Percentiles rank a stretch among this genome's conserved stretches.
Evolutionary conservation across 2,888 invertebrate species (phyloP).

Genomic region (Euclidia mi): DNA sequence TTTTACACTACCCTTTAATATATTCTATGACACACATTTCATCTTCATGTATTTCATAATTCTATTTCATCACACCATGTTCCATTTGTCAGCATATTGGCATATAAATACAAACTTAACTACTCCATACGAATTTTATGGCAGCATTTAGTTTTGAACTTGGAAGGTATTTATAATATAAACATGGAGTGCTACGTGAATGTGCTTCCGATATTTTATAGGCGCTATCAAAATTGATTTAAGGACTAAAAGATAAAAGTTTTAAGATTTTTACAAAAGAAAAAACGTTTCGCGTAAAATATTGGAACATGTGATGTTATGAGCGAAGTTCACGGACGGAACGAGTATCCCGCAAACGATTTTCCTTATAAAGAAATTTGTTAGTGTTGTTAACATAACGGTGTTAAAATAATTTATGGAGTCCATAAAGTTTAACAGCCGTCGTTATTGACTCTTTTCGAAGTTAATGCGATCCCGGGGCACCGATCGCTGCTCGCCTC

Average conservation of each 20-base stretch:
- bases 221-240: conserved; percentile 55
- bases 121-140: too few species aligned
- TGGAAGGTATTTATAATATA: too few species aligned
- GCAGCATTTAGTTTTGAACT: too few species aligned
- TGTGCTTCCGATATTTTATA: conserved; percentile 46
- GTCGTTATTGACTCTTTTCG: conserved; percentile 76
- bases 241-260: conserved; percentile 52
- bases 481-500: conserved; percentile 68
- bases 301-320: conserved; percentile 73
- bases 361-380: conserved; percentile 79
- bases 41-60: too few species aligned
- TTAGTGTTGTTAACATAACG: conserved; percentile 81
- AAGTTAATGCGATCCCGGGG: conserved; percentile 78
- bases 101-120: too few species aligned
- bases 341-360: conserved; percentile 62
- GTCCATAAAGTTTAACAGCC: conserved; percentile 83
- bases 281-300: conserved; percentile 66
- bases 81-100: too few species aligned
- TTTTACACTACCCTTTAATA: too few species aligned
- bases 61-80: too few species aligned
- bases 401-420: conserved; percentile 83
- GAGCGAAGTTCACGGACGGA: conserved; percentile 65
- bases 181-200: conserved; percentile 15
- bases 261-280: conserved; percentile 54
- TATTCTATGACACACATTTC: too few species aligned